Evolutionary conservation across 2,797 vertebrate species (phyloP).

Genomic region (Poecilia velifera): DNA sequence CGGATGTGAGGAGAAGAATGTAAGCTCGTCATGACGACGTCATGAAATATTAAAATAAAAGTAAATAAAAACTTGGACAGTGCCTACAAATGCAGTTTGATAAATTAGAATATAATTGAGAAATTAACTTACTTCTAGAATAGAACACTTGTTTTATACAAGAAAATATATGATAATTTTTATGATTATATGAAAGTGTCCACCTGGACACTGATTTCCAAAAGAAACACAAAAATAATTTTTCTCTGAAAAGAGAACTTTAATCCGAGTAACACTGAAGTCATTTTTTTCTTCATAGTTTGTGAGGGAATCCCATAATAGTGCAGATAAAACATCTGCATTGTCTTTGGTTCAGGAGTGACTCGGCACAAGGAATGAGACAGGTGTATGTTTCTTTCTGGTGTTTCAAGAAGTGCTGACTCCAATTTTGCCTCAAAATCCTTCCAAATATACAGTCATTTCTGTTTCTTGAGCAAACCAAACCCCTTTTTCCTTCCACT

Average conservation of each 20-base stretch:
- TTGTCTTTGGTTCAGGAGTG: background rate
- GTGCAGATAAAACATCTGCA: background rate
- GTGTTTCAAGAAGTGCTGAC: background rate
- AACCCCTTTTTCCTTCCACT: background rate
- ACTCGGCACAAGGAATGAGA: background rate
- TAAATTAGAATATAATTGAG: background rate
- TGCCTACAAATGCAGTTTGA: background rate
- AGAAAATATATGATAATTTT: background rate
- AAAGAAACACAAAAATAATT: background rate
- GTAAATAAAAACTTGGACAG: background rate
- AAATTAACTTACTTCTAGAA: background rate
- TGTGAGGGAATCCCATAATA: no score
- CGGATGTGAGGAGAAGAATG: constrained; percentile 25
- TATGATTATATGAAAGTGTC: background rate
- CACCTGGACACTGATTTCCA: background rate
- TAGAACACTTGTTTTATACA: background rate
- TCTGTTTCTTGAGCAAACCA: background rate
- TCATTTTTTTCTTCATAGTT: background rate
- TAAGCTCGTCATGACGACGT: background rate
- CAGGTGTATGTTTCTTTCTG: background rate
- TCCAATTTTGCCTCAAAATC: background rate
- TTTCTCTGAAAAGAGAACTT: background rate
- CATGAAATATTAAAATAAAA: background rate
- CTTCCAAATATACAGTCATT: background rate
- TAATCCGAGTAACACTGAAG: background rate